A percentile compares a stretch with the other conserved stretches of the same genome.
Conservation (phyloP, 2,113 vertebrate species). For the Ciconia stormi region DNA sequence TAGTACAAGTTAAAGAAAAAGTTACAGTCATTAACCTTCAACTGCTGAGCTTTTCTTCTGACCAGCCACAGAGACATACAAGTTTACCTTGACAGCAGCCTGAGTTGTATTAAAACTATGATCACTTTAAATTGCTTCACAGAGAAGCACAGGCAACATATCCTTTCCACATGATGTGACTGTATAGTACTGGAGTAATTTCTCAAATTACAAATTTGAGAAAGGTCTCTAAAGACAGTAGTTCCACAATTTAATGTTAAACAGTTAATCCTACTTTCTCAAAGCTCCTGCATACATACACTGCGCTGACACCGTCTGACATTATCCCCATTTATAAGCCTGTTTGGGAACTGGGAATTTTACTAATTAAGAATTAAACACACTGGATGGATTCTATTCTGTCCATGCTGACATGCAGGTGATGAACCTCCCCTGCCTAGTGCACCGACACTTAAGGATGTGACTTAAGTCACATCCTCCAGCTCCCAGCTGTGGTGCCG, state of each 20-base stretch:
- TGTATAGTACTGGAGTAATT: neutral
- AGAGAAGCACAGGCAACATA: neutral
- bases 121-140: neutral
- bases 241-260: neutral
- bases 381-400: neutral
- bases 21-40: neutral
- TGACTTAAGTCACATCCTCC: neutral
- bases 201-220: neutral
- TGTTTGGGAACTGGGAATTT: neutral
- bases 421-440: neutral
- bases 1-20: neutral
- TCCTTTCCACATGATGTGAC: neutral
- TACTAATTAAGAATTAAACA: neutral
- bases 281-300: neutral
- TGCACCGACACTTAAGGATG: no score
- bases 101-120: neutral
- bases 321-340: neutral
- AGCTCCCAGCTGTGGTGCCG: neutral
- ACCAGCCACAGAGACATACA: neutral
- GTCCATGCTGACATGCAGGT: neutral
- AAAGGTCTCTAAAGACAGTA: neutral
- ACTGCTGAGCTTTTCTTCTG: neutral
- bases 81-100: neutral
- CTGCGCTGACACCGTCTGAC: neutral
- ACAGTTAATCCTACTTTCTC: neutral